Evolutionary conservation across 2,113 vertebrate genomes (phyloP).

Genomic region (Syngnathus typhle): DNA sequence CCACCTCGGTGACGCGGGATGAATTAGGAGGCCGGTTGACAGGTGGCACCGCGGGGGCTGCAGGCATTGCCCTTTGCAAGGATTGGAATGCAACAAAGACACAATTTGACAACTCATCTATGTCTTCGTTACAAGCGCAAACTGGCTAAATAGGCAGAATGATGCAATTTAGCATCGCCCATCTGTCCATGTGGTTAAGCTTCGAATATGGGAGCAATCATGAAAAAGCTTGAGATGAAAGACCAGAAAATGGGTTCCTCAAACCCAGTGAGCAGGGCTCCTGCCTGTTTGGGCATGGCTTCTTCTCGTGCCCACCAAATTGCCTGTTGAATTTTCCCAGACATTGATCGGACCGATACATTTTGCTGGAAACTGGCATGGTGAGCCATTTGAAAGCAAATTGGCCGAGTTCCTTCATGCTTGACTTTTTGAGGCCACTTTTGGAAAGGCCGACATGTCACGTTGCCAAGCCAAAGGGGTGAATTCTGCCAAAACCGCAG

Average conservation of each 20-base stretch:
- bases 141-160: neutral
- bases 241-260: neutral
- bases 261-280: neutral
- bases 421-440: too few species aligned
- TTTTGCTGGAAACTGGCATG: too few species aligned
- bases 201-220: neutral
- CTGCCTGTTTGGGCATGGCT: too few species aligned
- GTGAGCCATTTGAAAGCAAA: too few species aligned
- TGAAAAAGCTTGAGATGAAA: neutral
- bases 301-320: too few species aligned
- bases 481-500: neutral
- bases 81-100: neutral
- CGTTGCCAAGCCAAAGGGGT: too few species aligned
- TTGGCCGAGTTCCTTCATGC: too few species aligned
- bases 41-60: neutral
- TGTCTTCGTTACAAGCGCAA: neutral
- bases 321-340: too few species aligned
- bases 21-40: slow-evolving; percentile 42
- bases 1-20: slow-evolving; percentile 13
- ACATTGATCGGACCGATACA: too few species aligned
- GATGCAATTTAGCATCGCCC: neutral
- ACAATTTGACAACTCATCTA: neutral
- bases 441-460: too few species aligned
- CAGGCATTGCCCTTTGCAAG: neutral
- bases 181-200: neutral